Evolutionary conservation across 92 coral and sea anemone genomes (phyloP).

Genomic region (Palythoa caribaeorum): DNA sequence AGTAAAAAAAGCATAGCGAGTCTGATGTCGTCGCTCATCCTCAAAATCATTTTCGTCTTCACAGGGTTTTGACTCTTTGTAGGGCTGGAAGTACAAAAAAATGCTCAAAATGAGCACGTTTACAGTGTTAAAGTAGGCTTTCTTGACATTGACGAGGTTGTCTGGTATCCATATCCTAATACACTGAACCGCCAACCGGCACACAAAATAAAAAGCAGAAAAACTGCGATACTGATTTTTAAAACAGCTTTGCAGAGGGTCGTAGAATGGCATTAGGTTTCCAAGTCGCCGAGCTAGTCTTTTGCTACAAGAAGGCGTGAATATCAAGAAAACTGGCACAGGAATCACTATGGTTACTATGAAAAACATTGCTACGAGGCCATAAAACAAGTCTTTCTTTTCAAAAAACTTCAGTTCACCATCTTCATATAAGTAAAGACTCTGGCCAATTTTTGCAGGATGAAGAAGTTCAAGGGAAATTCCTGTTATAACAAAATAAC

Average conservation of each 20-base stretch:
- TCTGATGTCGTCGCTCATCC: conserved; percentile 32
- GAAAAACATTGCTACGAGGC: conserved; percentile 40
- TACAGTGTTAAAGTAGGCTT: not conserved
- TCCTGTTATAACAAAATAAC: conserved; percentile 82
- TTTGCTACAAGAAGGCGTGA: conserved; percentile 57
- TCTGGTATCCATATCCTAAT: not conserved
- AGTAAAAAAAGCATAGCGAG: not conserved
- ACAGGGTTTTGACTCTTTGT: conserved; percentile 9
- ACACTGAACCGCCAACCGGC: conserved; percentile 17
- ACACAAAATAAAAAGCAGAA: conserved; percentile 67
- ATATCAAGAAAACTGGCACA: conserved; percentile 53
- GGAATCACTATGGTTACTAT: conserved; percentile 54
- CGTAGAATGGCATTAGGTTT: conserved; percentile 43
- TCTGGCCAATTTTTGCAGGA: not conserved
- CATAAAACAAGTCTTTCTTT: not conserved
- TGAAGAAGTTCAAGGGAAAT: conserved; percentile 61
- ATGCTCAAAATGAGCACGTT: conserved; percentile 1
- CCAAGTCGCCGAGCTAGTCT: conserved; percentile 28
- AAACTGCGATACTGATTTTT: conserved; percentile 53
- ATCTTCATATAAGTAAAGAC: not conserved
- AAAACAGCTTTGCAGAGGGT: conserved; percentile 61
- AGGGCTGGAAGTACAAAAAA: conserved; percentile 54
- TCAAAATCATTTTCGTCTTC: not conserved
- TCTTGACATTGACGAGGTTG: not conserved
- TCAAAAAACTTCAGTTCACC: not conserved